Evolutionary conservation across 2,113 vertebrate genomes (phyloP).

Genomic region (Fulmarus glacialis): DNA sequence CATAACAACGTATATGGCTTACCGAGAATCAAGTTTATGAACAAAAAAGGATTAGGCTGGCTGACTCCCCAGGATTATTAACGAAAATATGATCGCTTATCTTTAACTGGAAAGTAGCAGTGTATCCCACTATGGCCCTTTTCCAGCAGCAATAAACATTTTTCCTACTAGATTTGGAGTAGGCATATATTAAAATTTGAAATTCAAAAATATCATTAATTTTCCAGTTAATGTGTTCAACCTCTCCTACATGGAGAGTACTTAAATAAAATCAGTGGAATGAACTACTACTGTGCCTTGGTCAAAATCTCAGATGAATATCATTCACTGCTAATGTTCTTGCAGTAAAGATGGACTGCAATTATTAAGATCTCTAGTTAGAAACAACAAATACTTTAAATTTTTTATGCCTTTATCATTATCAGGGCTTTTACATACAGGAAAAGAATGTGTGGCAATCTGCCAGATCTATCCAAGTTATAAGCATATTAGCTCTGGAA

Average conservation of each 20-base stretch:
- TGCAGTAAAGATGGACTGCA: not conserved
- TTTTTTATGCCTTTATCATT: not conserved
- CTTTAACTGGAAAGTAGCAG: constrained; percentile 7
- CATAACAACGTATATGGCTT: not conserved
- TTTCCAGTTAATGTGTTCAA: constrained; percentile 1
- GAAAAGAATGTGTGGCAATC: not conserved
- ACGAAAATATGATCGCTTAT: constrained; percentile 26
- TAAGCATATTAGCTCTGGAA: not conserved
- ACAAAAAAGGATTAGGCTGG: constrained; percentile 28
- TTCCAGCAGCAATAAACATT: constrained; percentile 46
- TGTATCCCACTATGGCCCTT: not conserved
- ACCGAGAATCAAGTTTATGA: constrained; percentile 19
- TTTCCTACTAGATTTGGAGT: not conserved
- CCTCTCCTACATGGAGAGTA: not conserved
- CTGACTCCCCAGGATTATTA: constrained; percentile 18
- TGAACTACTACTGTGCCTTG: not conserved
- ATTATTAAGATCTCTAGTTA: not conserved
- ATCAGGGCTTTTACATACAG: not conserved
- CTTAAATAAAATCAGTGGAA: constrained; percentile 11
- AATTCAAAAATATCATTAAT: constrained; percentile 15
- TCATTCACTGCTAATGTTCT: not conserved
- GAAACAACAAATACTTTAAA: not conserved
- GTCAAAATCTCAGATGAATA: not conserved
- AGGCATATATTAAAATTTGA: not conserved
- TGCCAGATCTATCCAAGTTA: not conserved